Conservation (phyloP, 2,113 vertebrate species). For the Taurulus bubalis region DNA sequence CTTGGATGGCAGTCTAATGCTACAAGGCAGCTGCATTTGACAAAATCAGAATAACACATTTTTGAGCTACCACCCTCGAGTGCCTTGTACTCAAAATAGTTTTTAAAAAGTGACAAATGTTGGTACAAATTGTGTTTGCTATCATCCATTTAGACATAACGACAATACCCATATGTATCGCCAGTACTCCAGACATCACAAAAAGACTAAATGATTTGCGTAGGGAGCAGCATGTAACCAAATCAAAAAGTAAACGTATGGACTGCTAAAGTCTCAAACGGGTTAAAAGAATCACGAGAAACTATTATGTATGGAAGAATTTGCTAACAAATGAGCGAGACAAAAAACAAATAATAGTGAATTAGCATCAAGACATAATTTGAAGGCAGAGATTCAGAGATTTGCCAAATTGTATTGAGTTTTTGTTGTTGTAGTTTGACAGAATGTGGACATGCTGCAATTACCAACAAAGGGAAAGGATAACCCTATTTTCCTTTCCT, state of each 20-base stretch:
- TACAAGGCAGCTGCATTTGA: neutral
- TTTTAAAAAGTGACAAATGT: neutral
- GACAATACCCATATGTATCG: neutral
- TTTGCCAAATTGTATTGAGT: neutral
- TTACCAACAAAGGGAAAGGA: conserved; percentile 24
- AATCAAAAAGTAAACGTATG: neutral
- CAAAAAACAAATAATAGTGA: neutral
- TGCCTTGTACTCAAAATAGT: neutral
- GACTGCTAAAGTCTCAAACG: neutral
- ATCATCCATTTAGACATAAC: neutral
- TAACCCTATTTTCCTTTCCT: conserved; percentile 32
- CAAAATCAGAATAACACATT: neutral
- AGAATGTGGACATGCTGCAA: conserved; percentile 39
- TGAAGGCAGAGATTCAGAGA: conserved; percentile 1
- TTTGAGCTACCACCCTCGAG: neutral
- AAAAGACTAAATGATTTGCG: neutral
- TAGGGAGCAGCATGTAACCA: neutral
- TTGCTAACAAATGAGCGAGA: neutral
- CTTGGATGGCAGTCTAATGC: neutral
- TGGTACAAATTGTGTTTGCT: neutral
- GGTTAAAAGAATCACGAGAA: neutral
- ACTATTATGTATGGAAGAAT: neutral
- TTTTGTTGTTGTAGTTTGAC: conserved; percentile 21
- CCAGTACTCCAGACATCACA: neutral
- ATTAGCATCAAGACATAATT: neutral